Base-by-base conservation (phyloP, 2,888 invertebrate species). In the Epiperipatus broadwayi region DNA sequence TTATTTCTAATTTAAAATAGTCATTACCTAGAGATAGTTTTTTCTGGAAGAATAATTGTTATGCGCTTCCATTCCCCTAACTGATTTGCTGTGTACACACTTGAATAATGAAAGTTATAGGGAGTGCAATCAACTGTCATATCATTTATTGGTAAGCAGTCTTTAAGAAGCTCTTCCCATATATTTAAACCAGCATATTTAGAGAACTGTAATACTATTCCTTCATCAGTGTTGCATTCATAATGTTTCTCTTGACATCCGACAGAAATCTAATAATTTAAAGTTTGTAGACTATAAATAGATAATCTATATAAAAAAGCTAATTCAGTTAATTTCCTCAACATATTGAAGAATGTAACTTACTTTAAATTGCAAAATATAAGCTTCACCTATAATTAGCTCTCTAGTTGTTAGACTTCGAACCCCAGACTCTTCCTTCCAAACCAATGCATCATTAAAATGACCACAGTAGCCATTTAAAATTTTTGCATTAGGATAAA, bases 331-430 rank as follows among this genome's bases (percentile, higher is more conserved):
- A n/a, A n/a, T n/a, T n/a, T n/a, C n/a, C n/a, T n/a, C n/a, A n/a
- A n/a, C n/a, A n/a, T n/a, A n/a, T n/a, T n/a, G n/a, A n/a, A 31
- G n/a, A 35, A n/a, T 12, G 19, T 12, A 14, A 15, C 39, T 41
- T 42, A 60, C 61, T 54, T 57, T 59, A 44, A 61, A 61, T 47
- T 60, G 60, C 29, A 61, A 46, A 48, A 60, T 56, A 45, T 57
- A 57, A 15, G 50, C 51, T 25, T 53, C 48, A 31, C 57, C 57
- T 1, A 60, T 50, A 39, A 61, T 59, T 25, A 59, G 48, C 46
- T 59, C 58, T 39, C 53, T 51, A 0, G 59, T 56, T 5, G 58
- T 58, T 22, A 60, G 50, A 29, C 51, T 52, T 22, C 55, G 47
- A 5, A 46, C 45, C 4, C 53, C 52, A 5, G 39, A 44, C 12